These are phyloP conservation scores for Proisotoma minuta DNA, from an alignment of 2,888 invertebrate genomes.

Conservation along the genomic window DNA sequence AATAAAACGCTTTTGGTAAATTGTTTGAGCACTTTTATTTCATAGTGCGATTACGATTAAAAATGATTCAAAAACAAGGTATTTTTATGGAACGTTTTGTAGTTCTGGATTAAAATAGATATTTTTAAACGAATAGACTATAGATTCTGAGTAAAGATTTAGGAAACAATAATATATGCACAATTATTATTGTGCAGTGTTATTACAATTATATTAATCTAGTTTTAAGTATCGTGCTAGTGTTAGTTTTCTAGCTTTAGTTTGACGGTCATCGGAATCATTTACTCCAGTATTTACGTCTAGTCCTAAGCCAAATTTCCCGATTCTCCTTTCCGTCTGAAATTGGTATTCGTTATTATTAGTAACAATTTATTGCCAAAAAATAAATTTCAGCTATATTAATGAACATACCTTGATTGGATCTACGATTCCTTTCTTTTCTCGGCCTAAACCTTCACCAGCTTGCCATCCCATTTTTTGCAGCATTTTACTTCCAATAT, in stretches of 20 bases:
- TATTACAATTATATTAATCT: conserved; percentile 19
- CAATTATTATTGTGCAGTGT: neutral
- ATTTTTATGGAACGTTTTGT: too few species aligned
- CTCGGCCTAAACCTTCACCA: conserved; percentile 89
- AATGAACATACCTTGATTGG: conserved; percentile 72
- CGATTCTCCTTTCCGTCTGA: conserved; percentile 61
- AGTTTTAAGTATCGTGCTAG: conserved; percentile 80
- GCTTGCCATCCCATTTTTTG: conserved; percentile 99
- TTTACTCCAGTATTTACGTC: conserved; percentile 64
- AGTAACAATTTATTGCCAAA: neutral
- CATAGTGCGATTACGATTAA: too few species aligned
- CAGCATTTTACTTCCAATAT: conserved; percentile 88
- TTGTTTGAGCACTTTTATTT: too few species aligned
- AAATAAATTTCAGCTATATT: neutral
- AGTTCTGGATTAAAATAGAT: too few species aligned
- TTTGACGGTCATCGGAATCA: conserved; percentile 80
- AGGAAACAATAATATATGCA: neutral
- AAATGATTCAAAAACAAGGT: too few species aligned
- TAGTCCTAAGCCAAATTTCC: conserved; percentile 80
- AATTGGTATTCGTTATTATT: neutral
- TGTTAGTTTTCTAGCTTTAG: conserved; percentile 84
- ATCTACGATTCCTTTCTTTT: conserved; percentile 85
- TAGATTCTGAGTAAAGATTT: neutral
- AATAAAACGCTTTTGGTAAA: too few species aligned
- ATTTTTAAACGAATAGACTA: too few species aligned